These are phyloP conservation scores for Antheraea assamensis DNA, from an alignment of 2,888 invertebrate genomes.

Conservation along the genomic window DNA sequence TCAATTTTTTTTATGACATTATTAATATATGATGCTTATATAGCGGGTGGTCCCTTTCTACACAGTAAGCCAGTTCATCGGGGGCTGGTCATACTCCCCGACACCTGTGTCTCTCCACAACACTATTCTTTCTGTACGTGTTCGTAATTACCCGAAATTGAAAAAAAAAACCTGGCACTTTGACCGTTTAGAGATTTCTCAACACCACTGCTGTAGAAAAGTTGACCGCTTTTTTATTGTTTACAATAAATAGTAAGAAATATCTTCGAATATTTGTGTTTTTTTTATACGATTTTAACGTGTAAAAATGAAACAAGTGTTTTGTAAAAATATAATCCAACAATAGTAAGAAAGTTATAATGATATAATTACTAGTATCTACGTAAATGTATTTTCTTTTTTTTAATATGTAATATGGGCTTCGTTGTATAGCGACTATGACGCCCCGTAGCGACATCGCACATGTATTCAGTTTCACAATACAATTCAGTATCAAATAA, in stretches of 20 bases:
- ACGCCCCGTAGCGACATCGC: too few species aligned
- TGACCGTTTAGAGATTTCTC: slow-evolving; percentile 76
- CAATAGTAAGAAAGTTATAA: too few species aligned
- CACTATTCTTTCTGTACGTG: slow-evolving; percentile 64
- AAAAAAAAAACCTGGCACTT: slow-evolving; percentile 65
- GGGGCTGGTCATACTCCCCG: slow-evolving; percentile 61
- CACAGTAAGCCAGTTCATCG: slow-evolving; percentile 63
- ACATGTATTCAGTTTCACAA: too few species aligned
- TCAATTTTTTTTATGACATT: neutral
- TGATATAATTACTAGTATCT: too few species aligned
- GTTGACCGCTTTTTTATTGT: slow-evolving; percentile 46
- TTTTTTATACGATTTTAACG: too few species aligned
- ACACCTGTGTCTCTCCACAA: slow-evolving; percentile 51
- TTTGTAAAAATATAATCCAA: too few species aligned
- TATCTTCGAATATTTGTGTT: neutral
- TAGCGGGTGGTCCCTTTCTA: slow-evolving; percentile 65
- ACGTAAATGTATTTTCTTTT: too few species aligned
- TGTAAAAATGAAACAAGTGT: too few species aligned
- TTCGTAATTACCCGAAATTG: slow-evolving; percentile 54
- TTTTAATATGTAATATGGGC: too few species aligned
- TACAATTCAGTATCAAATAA: too few species aligned
- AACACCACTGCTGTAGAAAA: slow-evolving; percentile 72
- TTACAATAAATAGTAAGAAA: too few species aligned
- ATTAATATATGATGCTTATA: slow-evolving; percentile 4
- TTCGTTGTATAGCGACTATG: too few species aligned